Percentiles rank a stretch among this genome's conserved stretches.
Evolutionary conservation across 1,140 invertebrate genomes (phyloP).

Genomic region (Polyergus mexicanus): DNA sequence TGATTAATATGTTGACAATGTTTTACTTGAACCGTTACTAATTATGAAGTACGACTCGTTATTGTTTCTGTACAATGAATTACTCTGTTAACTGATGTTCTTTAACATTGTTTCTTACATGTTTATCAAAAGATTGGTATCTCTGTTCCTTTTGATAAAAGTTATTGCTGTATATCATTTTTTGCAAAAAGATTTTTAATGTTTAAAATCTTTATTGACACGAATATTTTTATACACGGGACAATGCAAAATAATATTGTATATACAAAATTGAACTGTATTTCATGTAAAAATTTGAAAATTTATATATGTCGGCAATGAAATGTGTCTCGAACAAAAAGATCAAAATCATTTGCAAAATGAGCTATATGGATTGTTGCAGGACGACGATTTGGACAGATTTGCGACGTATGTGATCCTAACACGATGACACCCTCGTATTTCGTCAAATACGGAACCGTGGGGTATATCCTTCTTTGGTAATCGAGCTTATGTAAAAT

Average conservation of each 20-base stretch:
- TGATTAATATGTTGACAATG: constrained; percentile 18
- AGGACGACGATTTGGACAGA: constrained; percentile 67
- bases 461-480: constrained; percentile 49
- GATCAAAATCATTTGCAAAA: constrained; percentile 59
- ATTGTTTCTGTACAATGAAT: constrained; percentile 47
- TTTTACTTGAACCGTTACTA: constrained; percentile 11
- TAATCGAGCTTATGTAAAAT: constrained; percentile 16
- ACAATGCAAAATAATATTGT: not conserved
- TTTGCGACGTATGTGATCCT: constrained; percentile 51
- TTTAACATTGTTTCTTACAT: constrained; percentile 26
- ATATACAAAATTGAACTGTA: not conserved
- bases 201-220: not conserved
- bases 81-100: not conserved
- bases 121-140: constrained; percentile 21
- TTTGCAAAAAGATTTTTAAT: not conserved
- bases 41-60: constrained; percentile 60
- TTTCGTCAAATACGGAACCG: constrained; percentile 54
- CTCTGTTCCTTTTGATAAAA: constrained; percentile 38
- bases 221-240: not conserved
- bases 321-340: not conserved
- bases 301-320: not conserved
- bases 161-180: constrained; percentile 1
- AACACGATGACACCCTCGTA: constrained; percentile 24
- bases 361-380: constrained; percentile 70
- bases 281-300: constrained; percentile 20